Base-by-base conservation (phyloP, 2,797 vertebrate species). In the Furcifer pardalis region DNA sequence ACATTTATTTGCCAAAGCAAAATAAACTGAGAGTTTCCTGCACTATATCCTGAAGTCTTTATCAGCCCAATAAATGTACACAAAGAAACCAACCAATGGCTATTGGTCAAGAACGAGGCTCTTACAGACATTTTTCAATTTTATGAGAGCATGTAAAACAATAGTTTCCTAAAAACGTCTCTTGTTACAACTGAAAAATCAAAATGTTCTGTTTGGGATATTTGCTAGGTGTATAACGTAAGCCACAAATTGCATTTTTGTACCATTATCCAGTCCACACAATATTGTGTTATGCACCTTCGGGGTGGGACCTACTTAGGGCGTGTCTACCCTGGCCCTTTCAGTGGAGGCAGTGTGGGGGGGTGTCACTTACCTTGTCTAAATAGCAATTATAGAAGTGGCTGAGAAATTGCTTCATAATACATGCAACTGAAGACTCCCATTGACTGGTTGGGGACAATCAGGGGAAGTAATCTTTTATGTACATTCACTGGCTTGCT, bases 111-210 rank as follows among this genome's bases (percentile, higher is more conserved):
- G 86, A 91, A 42, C 0, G 86, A 92, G 94, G 86, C 85, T 89
- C 90, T 91, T 90, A 86, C 91, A 93, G 91, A 90, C 91, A 72
- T 89, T 89, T 82, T 84, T 88, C 40, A 85, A 82, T 65, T 93
- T 94, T 93, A 94, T 92, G 88, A 84, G 91, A 85, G 77, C 69
- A 73, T 86, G 89, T 93, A 90, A 92, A 94, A 93, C 87, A 82
- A 92, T 81, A 23, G 88, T 94, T 94, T 94, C 91, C 91, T 94
- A 91, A 82, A 90, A 92, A 92, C 89, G 85, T 88, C 85, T 85
- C 44, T 69, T 81, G 89, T 66, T 90, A n/a, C 87, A 93, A 89
- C 80, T 86, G 72, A 52, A 83, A 93, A 89, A 92, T 92, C 91
- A 93, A 91, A 93, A 93, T 90, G 89, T 82, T 88, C 89, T 94